Evolutionary conservation across 2,113 vertebrate species (phyloP).

Genomic region (Centropus bengalensis): DNA sequence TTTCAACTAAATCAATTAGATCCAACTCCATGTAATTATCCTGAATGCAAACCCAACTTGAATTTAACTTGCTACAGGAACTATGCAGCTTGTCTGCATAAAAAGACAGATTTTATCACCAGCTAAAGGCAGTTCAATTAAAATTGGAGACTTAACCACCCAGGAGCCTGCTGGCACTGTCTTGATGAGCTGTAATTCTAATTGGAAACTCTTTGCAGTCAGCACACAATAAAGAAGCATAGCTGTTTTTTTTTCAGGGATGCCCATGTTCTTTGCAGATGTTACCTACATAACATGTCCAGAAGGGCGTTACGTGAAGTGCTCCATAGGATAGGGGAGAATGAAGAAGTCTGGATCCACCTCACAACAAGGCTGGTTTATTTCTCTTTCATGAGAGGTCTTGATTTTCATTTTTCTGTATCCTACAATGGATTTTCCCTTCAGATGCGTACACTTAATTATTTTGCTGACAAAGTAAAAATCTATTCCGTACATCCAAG

Average conservation of each 20-base stretch:
- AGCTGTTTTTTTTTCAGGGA: neutral
- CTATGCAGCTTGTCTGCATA: constrained; percentile 28
- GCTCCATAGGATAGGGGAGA: neutral
- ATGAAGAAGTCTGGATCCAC: neutral
- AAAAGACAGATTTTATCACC: constrained; percentile 53
- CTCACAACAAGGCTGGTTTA: neutral
- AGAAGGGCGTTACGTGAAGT: neutral
- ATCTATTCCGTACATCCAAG: neutral
- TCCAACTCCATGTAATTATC: constrained; percentile 29
- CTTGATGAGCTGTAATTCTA: constrained; percentile 15
- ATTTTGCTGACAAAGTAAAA: neutral
- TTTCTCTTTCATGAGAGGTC: neutral
- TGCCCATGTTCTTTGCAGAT: neutral
- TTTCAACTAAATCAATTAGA: constrained; percentile 19
- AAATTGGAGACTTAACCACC: constrained; percentile 26
- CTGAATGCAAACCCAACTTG: constrained; percentile 26
- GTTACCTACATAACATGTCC: neutral
- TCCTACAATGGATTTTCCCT: neutral
- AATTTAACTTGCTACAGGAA: constrained; percentile 22
- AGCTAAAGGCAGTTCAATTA: constrained; percentile 54
- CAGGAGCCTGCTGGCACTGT: neutral
- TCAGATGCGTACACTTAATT: neutral
- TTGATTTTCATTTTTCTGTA: neutral
- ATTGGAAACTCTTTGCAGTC: constrained; percentile 10
- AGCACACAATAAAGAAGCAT: neutral